Base-by-base conservation (phyloP, 2,888 invertebrate species). In the Athetis lepigone region DNA sequence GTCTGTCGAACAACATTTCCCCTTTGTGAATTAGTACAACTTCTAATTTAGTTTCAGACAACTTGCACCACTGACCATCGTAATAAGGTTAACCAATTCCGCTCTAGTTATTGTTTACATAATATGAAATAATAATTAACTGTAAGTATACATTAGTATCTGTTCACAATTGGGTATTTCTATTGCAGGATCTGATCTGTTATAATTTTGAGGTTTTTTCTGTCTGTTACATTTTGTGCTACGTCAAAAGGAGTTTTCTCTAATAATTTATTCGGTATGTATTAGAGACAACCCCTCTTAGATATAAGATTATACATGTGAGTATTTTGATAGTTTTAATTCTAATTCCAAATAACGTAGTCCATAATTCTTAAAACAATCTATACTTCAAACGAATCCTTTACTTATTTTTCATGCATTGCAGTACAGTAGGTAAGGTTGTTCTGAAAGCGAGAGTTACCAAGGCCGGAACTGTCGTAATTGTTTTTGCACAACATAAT, bases 361-460 rank as follows among this genome's bases (percentile, higher is more conserved):
- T n/a, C n/a, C n/a, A n/a, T n/a, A n/a, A n/a, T 11, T 25, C 5
- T 3, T 2, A 13, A 16, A 27, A 39, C 4, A 25, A 56, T 46
- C 5, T 21, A 39, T 19, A 50, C 8, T 57, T 42, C 37, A 49
- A 27, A n/a, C 23, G 58, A 23, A 69, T 54, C 0, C 42, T 60
- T 64, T 65, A 4, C 13, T 13, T 33, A 71, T 51, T 68, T 67
- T 71, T 46, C 63, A 49, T 69, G 69, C 49, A 71, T 57, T 56
- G 37, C 52, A 59, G 64, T 60, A 55, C 52, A 72, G 66, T 75
- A n/a, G n/a, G n/a, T n/a, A 79, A 83, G 77, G 75, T 79, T 79
- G 68, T 63, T 79, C 80, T 57, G 82, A 85, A 86, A 85, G 81
- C 79, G 84, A 84, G 80, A 82, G 73, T 66, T 69, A 59, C 62